These are phyloP conservation scores for Geopemphigus sp. DNA, from an alignment of 1,140 invertebrate genomes.

Conservation along the genomic window DNA sequence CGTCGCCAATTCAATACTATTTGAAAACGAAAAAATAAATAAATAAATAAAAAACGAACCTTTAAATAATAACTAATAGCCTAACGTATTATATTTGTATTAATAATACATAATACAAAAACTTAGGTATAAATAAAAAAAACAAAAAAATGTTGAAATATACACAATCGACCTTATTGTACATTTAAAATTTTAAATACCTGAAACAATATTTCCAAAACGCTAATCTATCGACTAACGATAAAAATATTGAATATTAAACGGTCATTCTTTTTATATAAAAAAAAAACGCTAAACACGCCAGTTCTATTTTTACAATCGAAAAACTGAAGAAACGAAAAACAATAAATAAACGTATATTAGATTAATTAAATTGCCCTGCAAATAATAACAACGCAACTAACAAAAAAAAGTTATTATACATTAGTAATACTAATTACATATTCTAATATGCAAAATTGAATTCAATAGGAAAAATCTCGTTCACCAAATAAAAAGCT, in stretches of 20 bases:
- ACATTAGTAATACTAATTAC: too few relatives aligned
- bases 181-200: background rate
- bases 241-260: background rate
- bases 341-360: conserved; percentile 4
- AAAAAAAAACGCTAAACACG: background rate
- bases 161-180: conserved; percentile 1
- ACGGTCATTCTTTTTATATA: background rate
- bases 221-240: background rate
- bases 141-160: background rate
- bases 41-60: background rate
- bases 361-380: background rate
- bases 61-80: conserved; percentile 11
- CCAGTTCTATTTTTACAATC: background rate
- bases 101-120: conserved; percentile 30
- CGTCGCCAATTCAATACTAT: background rate
- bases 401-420: background rate
- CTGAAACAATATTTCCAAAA: background rate
- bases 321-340: background rate
- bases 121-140: conserved; percentile 23
- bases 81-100: conserved; percentile 20
- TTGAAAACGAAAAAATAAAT: conserved; percentile 2
- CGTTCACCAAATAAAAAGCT: too few relatives aligned
- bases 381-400: conserved; percentile 5
- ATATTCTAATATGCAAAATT: background rate
- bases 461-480: background rate